Conservation (phyloP, 2,113 vertebrate species). For the Alethe diademata region DNA sequence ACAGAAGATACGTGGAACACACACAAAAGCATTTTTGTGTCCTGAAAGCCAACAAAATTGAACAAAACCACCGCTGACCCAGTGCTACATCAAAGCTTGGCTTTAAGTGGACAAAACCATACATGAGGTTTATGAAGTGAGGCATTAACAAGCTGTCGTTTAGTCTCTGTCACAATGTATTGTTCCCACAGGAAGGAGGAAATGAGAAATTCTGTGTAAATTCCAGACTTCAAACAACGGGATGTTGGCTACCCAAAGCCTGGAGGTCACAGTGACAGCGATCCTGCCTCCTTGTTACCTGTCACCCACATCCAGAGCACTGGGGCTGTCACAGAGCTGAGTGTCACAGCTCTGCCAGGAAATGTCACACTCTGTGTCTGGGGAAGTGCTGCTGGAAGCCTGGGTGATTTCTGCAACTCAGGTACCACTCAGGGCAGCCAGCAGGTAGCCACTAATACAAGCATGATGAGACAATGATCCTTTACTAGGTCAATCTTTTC, state of each 20-base stretch:
- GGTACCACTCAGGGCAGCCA: neutral
- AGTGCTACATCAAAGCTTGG: constrained; percentile 34
- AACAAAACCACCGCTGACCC: neutral
- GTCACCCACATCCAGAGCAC: neutral
- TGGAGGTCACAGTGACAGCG: neutral
- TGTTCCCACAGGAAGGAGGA: constrained; percentile 66
- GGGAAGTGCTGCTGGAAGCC: neutral
- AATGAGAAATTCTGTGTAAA: constrained; percentile 65
- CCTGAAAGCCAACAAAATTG: neutral
- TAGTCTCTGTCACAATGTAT: constrained; percentile 40
- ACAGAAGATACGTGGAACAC: neutral
- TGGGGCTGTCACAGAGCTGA: neutral
- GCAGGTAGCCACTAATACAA: neutral
- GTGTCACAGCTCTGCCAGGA: neutral
- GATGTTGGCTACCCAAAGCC: constrained; percentile 37
- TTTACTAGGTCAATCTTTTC: no score
- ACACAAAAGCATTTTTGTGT: neutral
- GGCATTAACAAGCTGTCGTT: constrained; percentile 6
- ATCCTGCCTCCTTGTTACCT: neutral
- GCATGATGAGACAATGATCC: neutral
- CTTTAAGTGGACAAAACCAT: constrained; percentile 13
- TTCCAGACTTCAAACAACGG: constrained; percentile 56
- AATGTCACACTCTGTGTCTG: neutral
- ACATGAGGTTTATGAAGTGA: neutral
- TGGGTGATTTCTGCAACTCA: neutral